Base-by-base conservation (phyloP, 2,797 vertebrate species). In the Propithecus perrieri region DNA sequence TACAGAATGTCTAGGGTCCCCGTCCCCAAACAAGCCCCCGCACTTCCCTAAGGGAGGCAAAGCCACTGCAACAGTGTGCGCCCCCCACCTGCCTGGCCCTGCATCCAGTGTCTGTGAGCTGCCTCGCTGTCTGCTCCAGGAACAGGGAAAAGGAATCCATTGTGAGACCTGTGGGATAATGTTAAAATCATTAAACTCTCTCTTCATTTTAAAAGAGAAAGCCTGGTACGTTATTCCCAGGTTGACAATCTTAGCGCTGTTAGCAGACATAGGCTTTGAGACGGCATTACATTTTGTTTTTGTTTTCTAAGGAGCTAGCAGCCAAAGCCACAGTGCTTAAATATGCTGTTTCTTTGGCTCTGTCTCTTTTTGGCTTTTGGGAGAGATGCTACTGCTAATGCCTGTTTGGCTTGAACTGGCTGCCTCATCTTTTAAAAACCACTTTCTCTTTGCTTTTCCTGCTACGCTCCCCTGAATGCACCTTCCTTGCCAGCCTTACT, bases 241-340 rank as follows among this genome's bases (percentile, higher is more conserved):
- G 85, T 81, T 38, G 81, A 43, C 57, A 48, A 18, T 81, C 85
- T 93, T 17, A 26, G 57, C 12, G 85, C 81, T 69, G 72, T 92
- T 24, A 88, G 94, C 61, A 74, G 97, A 88, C 65, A 2, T 43
- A n/a, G 80, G 95, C 67, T 91, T 22, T 75, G 95, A 50, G 88
- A 65, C 0, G 1, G 18, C 15, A 76, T 80, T 87, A 22, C 74
- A 28, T 92, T 96, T 88, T 79, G 87, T 48, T 92, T 96, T 75
- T 89, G 81, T 96, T 97, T 97, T 84, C 84, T n/a, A 63, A 91
- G 84, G 35, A 24, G n/a, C 80, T 33, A 22, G 90, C 30, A n/a
- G 69, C 78, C 96, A 93, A 95, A 97, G 84, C 76, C 57, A 69
- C 28, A 90, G 72, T 10, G 67, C 80, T 93, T 80, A 59, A 55